Evolutionary conservation across 1,140 invertebrate genomes (phyloP), one percentile per base, ranked within the genome.

Genomic region (Listronotus bonariensis): DNA sequence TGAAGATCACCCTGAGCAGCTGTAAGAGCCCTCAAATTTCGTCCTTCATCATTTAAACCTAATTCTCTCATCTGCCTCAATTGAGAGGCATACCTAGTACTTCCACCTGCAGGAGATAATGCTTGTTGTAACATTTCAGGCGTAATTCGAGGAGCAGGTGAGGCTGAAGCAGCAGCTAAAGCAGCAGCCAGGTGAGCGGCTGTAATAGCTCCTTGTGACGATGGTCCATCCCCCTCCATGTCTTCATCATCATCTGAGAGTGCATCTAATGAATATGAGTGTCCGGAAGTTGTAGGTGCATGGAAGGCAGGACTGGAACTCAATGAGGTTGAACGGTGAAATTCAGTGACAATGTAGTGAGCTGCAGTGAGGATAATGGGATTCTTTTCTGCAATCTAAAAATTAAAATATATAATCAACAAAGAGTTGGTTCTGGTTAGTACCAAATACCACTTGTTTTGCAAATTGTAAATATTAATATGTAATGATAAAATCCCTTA

Each of bases 1-100:
- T 93, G 92, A 3, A 96, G 88, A 80, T 95, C 90, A 3, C 93
- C 92, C 76, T 88, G 88, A 8, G 92, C 90, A 14, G 92, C 84
- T 66, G 87, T 86, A 31, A 96, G 79, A 17, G 91, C 93, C 80
- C 89, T 88, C 26, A 96, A 78, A 79, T 97, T 97, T 17, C 90
- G 83, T 45, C 89, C 86, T 70, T 93, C 87, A 79, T 97, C 89
- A 2, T 87, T 82, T 72, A 97, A 89, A 42, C 95, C 95, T 87
- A 97, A 92, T 67, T 89, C 87, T 34, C 89, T 83, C 83, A 97
- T 88, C 74, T 93, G 89, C 46, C 92, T 88, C 56, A 97, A 79
- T 77, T 96, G 91, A 36, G 80, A 62, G 20, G 74, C 64, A 46
- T 75, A 74, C 48, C 70, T 48, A 2, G 65, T 57, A 17, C 76